phyloP scores from a whole-genome alignment of 2,113 vertebrate species.

The Pongo abelii region DNA sequence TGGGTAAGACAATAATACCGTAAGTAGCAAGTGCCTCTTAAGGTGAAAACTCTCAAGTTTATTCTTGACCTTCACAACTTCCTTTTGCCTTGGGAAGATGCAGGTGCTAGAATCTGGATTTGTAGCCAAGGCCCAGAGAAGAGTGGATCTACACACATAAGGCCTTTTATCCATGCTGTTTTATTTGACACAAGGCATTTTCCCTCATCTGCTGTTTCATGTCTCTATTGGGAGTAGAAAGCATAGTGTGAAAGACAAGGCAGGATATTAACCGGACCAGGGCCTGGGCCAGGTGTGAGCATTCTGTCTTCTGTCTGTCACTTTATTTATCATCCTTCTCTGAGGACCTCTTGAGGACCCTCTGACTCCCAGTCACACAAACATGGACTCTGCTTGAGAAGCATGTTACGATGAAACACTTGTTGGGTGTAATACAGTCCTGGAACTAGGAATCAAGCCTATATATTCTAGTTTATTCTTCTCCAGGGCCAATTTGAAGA shows the following conservation, averaged over 20 bases:
- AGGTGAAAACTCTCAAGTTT: slow-evolving; percentile 52
- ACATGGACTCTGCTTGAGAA: neutral
- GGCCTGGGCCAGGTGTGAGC: slow-evolving; percentile 70
- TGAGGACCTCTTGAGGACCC: slow-evolving; percentile 1
- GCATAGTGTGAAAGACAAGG: slow-evolving; percentile 66
- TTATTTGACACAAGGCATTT: slow-evolving; percentile 53
- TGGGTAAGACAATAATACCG: neutral
- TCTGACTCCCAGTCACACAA: slow-evolving; percentile 41
- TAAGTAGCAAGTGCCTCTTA: slow-evolving; percentile 42
- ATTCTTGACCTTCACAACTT: slow-evolving; percentile 47
- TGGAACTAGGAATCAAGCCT: neutral
- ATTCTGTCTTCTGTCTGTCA: slow-evolving; percentile 71
- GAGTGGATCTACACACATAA: neutral
- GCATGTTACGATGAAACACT: neutral
- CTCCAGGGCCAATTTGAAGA: neutral
- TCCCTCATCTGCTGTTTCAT: slow-evolving; percentile 63
- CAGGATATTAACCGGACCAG: slow-evolving; percentile 73
- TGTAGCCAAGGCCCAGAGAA: slow-evolving; percentile 46
- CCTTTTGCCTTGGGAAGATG: slow-evolving; percentile 34
- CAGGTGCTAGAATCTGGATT: slow-evolving; percentile 64
- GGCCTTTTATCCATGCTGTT: slow-evolving; percentile 44
- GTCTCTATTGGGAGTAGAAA: slow-evolving; percentile 65
- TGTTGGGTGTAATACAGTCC: neutral
- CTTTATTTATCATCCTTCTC: slow-evolving; percentile 75
- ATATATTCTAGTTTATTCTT: neutral